These are phyloP conservation scores for Adrianichthys oophorus DNA, from an alignment of 2,797 vertebrate genomes.

Conservation along the genomic window DNA sequence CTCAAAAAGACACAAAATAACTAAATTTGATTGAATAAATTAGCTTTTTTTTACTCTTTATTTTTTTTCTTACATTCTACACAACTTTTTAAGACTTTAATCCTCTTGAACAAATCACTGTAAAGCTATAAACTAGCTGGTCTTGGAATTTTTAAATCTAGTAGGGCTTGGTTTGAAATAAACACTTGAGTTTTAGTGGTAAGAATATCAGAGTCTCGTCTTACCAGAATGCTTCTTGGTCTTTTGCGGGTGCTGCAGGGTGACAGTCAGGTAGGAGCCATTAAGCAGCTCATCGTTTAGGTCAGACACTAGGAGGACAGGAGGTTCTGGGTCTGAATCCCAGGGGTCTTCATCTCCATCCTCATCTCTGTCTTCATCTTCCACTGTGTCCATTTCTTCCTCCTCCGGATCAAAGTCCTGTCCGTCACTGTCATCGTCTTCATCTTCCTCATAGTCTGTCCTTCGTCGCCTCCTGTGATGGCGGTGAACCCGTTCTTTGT, in stretches of 20 bases:
- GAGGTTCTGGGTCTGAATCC: conserved; percentile 89
- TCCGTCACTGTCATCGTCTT: conserved; percentile 71
- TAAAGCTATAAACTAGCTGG: too few relatives aligned
- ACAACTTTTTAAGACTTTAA: too few relatives aligned
- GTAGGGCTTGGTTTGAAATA: too few relatives aligned
- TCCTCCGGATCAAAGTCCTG: conserved; percentile 75
- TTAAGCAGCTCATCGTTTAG: conserved; percentile 84
- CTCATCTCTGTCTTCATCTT: conserved; percentile 65
- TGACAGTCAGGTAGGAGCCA: conserved; percentile 95
- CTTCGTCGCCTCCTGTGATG: conserved; percentile 46
- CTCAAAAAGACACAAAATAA: too few relatives aligned
- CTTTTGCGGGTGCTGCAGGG: conserved; percentile 91
- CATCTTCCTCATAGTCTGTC: conserved; percentile 51
- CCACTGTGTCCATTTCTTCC: conserved; percentile 70
- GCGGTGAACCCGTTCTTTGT: conserved; percentile 47
- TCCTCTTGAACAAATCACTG: too few relatives aligned
- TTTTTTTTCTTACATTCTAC: too few relatives aligned
- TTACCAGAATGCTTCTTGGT: conserved; percentile 75
- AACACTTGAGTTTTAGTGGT: too few relatives aligned
- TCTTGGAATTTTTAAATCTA: too few relatives aligned
- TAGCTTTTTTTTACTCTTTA: too few relatives aligned
- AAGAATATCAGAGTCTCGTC: neutral
- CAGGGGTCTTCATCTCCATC: conserved; percentile 88
- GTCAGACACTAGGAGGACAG: conserved; percentile 80
- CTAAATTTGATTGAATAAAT: too few relatives aligned